Evolutionary conservation across 2,888 invertebrate genomes (phyloP).

Genomic region (Siphlonurus alternatus): DNA sequence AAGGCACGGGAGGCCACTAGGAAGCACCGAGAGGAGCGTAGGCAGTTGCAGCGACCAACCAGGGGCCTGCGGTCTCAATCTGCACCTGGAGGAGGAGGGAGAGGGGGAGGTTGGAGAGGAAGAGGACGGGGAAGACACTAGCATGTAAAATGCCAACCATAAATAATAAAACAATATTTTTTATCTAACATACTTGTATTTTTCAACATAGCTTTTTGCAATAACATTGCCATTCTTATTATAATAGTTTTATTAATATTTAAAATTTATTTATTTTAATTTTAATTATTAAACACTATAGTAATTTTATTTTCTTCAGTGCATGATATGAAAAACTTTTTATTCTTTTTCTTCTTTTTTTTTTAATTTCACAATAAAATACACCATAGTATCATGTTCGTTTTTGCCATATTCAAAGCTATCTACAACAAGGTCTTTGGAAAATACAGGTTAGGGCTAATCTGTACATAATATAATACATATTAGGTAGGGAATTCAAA

Average conservation of each 20-base stretch:
- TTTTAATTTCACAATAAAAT: neutral
- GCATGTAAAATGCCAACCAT: neutral
- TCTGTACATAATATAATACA: neutral
- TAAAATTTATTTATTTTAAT: neutral
- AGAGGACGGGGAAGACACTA: no score
- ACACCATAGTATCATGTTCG: neutral
- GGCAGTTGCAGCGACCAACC: slow-evolving; percentile 5
- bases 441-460: neutral
- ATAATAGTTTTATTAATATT: neutral
- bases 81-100: neutral
- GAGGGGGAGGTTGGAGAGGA: neutral
- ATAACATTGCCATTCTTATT: neutral
- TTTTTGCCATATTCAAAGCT: neutral
- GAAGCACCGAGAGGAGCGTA: slow-evolving; percentile 12
- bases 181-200: neutral
- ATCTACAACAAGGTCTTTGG: neutral
- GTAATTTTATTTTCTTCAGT: neutral
- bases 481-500: no score
- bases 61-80: neutral
- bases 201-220: neutral
- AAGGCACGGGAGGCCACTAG: slow-evolving; percentile 1
- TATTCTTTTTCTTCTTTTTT: neutral
- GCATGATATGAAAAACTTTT: neutral
- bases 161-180: neutral
- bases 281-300: neutral